Evolutionary conservation across 2,888 invertebrate species (phyloP).

Genomic region (Cinara cedri): DNA sequence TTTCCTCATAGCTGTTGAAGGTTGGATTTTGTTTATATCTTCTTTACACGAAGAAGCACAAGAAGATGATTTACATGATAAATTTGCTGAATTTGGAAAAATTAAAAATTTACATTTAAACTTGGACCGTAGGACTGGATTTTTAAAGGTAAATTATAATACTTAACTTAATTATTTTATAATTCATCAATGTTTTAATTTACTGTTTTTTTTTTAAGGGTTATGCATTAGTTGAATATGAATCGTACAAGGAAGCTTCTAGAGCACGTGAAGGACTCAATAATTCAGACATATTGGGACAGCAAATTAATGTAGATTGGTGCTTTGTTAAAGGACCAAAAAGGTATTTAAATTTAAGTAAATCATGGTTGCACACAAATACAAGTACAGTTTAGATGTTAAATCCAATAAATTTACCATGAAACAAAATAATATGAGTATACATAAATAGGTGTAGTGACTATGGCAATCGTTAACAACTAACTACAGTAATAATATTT

Average conservation of each 20-base stretch:
- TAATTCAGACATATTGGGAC: slow-evolving; percentile 89
- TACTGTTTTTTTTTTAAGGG: slow-evolving; percentile 68
- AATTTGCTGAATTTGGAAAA: slow-evolving; percentile 96
- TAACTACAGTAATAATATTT: not conserved
- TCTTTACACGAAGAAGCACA: slow-evolving; percentile 99
- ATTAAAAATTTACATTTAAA: slow-evolving; percentile 98
- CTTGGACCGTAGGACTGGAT: slow-evolving; percentile 95
- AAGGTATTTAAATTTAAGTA: slow-evolving; percentile 63
- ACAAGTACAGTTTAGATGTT: too few relatives aligned
- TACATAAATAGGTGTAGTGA: too few relatives aligned
- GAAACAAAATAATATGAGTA: too few relatives aligned
- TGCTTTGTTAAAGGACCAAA: slow-evolving; percentile 95
- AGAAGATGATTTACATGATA: slow-evolving; percentile 97
- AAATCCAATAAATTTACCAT: too few relatives aligned
- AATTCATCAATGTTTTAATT: not conserved
- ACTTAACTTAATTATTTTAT: not conserved
- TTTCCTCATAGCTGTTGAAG: slow-evolving; percentile 80
- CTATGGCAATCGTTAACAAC: too few relatives aligned
- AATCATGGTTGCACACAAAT: too few relatives aligned
- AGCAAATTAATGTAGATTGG: slow-evolving; percentile 95
- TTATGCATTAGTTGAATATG: slow-evolving; percentile 97
- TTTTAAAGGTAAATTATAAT: slow-evolving; percentile 71
- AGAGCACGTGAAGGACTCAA: slow-evolving; percentile 91
- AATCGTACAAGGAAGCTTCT: slow-evolving; percentile 95
- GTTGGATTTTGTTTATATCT: slow-evolving; percentile 99